phyloP scores from a whole-genome alignment of 2,888 invertebrate species.

The Autographa pulchrina region DNA sequence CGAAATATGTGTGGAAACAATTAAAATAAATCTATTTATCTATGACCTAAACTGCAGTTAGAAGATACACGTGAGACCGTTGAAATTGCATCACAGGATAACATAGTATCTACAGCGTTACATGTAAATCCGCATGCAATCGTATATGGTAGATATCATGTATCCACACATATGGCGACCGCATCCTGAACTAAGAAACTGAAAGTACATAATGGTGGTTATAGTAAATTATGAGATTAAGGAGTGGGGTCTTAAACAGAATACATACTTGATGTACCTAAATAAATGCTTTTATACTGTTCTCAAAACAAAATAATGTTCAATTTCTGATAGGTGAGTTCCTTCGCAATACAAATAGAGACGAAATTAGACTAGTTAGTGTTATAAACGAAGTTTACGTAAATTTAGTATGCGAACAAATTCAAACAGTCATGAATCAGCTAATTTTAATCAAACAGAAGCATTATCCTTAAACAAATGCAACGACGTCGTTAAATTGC shows the following conservation, averaged over 20 bases:
- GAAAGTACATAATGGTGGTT: neutral
- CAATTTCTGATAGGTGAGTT: too few relatives aligned
- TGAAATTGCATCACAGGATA: neutral
- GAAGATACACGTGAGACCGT: neutral
- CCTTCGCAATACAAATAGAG: too few relatives aligned
- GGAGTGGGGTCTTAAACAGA: too few relatives aligned
- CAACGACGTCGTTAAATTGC: constrained; percentile 14
- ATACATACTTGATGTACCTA: too few relatives aligned
- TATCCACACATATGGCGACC: constrained; percentile 32
- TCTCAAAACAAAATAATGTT: neutral
- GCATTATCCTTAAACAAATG: neutral
- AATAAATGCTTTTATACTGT: too few relatives aligned
- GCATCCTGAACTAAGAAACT: constrained; percentile 14
- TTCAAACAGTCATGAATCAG: neutral
- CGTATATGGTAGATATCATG: constrained; percentile 33
- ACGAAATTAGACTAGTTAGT: neutral
- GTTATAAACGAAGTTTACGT: neutral
- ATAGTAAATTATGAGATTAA: neutral
- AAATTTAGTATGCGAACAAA: neutral
- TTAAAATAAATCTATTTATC: too few relatives aligned
- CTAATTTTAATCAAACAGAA: constrained; percentile 1
- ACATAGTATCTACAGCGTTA: neutral
- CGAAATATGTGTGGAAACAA: too few relatives aligned
- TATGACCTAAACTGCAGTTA: neutral
- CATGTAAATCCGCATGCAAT: neutral